Percentiles rank a stretch among this genome's conserved stretches.
These are phyloP conservation scores for Trachymyrmex septentrionalis DNA, from an alignment of 1,140 invertebrate genomes.

Conservation along the genomic window DNA sequence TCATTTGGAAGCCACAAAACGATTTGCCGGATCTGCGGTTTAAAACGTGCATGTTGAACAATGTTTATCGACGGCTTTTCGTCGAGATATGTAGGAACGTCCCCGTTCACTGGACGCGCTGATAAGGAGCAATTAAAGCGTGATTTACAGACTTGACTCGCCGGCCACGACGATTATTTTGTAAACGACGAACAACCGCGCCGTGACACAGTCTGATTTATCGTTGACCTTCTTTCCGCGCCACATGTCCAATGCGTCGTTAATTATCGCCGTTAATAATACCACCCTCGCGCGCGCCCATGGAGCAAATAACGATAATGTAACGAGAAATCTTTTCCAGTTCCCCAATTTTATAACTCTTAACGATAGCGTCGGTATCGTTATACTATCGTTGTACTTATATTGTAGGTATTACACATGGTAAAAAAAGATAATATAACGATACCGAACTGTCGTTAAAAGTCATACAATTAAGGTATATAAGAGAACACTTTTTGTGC, in stretches of 20 bases:
- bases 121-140: slow-evolving; percentile 82
- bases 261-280: slow-evolving; percentile 68
- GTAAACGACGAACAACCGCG: slow-evolving; percentile 60
- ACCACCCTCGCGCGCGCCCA: slow-evolving; percentile 13
- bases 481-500: not conserved
- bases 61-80: slow-evolving; percentile 36
- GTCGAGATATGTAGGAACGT: slow-evolving; percentile 48
- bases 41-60: not conserved
- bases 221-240: slow-evolving; percentile 67
- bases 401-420: too few relatives aligned
- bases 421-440: too few relatives aligned
- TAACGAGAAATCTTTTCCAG: slow-evolving; percentile 29
- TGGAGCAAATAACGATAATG: not conserved
- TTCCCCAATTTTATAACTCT: too few relatives aligned
- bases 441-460: too few relatives aligned
- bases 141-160: slow-evolving; percentile 80
- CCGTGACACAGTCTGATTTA: slow-evolving; percentile 69
- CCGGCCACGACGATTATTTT: slow-evolving; percentile 67
- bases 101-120: slow-evolving; percentile 37
- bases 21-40: not conserved
- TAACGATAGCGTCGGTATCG: too few relatives aligned
- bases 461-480: too few relatives aligned
- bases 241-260: slow-evolving; percentile 65
- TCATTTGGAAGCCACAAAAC: not conserved
- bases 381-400: too few relatives aligned